phyloP scores from a whole-genome alignment of 2,113 vertebrate genomes.

The Ammospiza nelsoni region DNA sequence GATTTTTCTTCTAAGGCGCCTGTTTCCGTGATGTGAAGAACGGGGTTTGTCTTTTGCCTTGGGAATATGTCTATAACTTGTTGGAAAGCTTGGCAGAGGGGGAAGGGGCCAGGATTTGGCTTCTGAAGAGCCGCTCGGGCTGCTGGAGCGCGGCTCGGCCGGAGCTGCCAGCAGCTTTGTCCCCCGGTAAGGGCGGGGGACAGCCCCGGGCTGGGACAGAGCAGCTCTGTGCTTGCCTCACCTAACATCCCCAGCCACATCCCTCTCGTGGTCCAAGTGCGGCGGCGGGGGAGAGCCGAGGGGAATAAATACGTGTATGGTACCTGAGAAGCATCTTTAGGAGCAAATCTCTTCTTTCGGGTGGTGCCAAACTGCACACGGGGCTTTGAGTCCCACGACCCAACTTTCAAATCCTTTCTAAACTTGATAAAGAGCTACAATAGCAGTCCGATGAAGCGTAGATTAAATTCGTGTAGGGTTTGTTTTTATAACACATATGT shows the following conservation, averaged over 20 bases:
- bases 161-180: not conserved
- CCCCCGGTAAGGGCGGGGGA: not conserved
- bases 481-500: conserved; percentile 40
- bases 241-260: not conserved
- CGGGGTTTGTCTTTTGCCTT: not conserved
- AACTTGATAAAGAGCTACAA: conserved; percentile 12
- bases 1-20: not conserved
- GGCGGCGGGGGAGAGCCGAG: too few species aligned
- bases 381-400: not conserved
- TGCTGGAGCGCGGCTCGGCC: not conserved
- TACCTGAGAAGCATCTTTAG: not conserved
- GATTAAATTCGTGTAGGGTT: conserved; percentile 10
- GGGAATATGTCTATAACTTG: not conserved
- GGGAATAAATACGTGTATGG: not conserved
- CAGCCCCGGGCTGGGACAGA: not conserved
- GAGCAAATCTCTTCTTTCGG: not conserved
- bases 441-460: not conserved
- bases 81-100: not conserved
- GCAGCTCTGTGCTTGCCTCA: not conserved
- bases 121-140: not conserved
- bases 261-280: not conserved
- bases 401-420: conserved; percentile 15
- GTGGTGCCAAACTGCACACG: not conserved
- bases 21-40: not conserved
- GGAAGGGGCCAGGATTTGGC: not conserved